phyloP scores from a whole-genome alignment of 2,113 vertebrate genomes.

The Gadus chalcogrammus region DNA sequence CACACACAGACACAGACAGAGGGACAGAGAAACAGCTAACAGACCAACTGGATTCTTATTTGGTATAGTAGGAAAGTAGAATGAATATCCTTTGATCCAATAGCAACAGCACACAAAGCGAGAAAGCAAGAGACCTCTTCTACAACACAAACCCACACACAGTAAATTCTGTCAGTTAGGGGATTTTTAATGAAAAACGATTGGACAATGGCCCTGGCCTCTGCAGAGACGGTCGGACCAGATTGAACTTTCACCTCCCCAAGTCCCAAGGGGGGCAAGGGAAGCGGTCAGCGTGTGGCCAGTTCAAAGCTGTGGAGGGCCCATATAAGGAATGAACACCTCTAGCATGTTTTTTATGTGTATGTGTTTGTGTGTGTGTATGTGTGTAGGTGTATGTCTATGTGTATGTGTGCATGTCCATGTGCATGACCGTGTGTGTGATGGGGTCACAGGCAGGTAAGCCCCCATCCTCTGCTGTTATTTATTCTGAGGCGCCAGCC shows the following conservation, averaged over 20 bases:
- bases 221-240: constrained; percentile 50
- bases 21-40: too few species aligned
- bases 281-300: constrained; percentile 51
- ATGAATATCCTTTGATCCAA: too few species aligned
- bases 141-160: constrained; percentile 22
- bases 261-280: constrained; percentile 55
- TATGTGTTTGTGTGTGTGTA: too few species aligned
- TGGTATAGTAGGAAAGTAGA: too few species aligned
- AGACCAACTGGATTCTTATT: background rate
- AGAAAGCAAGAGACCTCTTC: background rate
- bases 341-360: constrained; percentile 20
- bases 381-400: too few species aligned
- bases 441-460: constrained; percentile 45
- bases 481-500: constrained; percentile 60
- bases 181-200: constrained; percentile 49
- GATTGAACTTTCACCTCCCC: constrained; percentile 55
- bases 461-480: constrained; percentile 48
- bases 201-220: constrained; percentile 23
- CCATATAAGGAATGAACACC: constrained; percentile 49
- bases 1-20: too few species aligned
- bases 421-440: background rate
- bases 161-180: constrained; percentile 29
- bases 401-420: constrained; percentile 7
- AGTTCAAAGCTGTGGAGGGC: constrained; percentile 43
- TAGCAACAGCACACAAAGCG: too few species aligned